phyloP scores from a whole-genome alignment of 2,888 invertebrate genomes.

The Leptinotarsa tumamoca region DNA sequence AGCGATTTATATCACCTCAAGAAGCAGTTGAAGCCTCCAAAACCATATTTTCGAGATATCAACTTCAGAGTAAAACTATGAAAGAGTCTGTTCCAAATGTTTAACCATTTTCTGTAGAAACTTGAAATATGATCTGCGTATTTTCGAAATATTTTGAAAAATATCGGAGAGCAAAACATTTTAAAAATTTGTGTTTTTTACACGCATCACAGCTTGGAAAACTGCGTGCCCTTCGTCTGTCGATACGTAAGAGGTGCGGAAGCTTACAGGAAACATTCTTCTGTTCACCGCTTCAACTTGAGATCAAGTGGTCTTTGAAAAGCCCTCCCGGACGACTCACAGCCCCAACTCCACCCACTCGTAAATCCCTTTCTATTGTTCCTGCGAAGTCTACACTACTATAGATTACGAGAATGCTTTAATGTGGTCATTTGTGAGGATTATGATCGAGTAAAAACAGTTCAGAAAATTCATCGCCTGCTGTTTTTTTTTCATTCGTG shows the following conservation, averaged over 20 bases:
- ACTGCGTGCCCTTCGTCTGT: conserved; percentile 20
- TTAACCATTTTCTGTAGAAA: too few species aligned
- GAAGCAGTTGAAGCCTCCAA: too few species aligned
- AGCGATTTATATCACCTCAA: too few species aligned
- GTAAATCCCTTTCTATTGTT: conserved; percentile 40
- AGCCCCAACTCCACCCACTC: conserved; percentile 38
- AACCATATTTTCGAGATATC: too few species aligned
- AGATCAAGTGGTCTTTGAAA: conserved; percentile 43
- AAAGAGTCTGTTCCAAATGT: too few species aligned
- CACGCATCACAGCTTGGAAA: neutral
- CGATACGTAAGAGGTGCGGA: conserved; percentile 34
- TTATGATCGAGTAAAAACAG: too few species aligned
- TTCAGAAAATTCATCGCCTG: too few species aligned
- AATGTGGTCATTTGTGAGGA: conserved; percentile 15
- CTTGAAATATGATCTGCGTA: too few species aligned
- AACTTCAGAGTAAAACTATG: too few species aligned
- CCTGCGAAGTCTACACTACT: conserved; percentile 11
- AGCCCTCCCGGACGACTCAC: conserved; percentile 44
- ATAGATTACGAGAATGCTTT: conserved; percentile 17
- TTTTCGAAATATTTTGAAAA: too few species aligned
- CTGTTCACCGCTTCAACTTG: conserved; percentile 34
- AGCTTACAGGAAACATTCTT: conserved; percentile 38
- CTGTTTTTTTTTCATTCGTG: too few species aligned
- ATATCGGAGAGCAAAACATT: neutral
- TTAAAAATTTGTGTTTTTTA: neutral